phyloP scores from a whole-genome alignment of 2,113 vertebrate species.

The Mesitornis unicolor region DNA sequence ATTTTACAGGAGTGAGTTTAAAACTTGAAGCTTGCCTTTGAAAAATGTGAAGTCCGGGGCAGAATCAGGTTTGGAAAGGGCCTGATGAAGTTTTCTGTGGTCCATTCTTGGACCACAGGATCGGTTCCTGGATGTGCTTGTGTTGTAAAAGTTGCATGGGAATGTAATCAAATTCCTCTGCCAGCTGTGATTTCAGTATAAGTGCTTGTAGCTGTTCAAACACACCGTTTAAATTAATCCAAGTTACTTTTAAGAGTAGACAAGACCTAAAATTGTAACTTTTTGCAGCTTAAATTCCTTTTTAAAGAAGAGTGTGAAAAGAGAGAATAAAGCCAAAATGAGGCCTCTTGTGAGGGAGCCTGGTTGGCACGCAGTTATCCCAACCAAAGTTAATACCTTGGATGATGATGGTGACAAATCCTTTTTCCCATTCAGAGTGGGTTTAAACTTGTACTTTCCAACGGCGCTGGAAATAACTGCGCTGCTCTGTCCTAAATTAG shows the following conservation, averaged over 20 bases:
- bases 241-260: not conserved
- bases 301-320: not conserved
- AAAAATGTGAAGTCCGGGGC: not conserved
- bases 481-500: not conserved
- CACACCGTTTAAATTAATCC: not conserved
- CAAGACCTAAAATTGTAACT: not conserved
- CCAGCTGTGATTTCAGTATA: not conserved
- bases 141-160: not conserved
- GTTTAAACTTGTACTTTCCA: not conserved
- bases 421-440: not conserved
- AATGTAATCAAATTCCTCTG: not conserved
- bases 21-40: not conserved
- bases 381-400: not conserved
- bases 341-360: not conserved
- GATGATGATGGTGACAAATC: not conserved
- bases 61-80: not conserved
- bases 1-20: not conserved
- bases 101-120: accelerated
- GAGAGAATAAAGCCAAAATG: not conserved
- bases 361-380: not conserved
- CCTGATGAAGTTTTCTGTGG: not conserved
- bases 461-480: not conserved
- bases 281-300: not conserved
- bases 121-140: not conserved
- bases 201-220: not conserved